Evolutionary conservation across 2,888 invertebrate genomes (phyloP).

Genomic region (Druceiella hillmani): DNA sequence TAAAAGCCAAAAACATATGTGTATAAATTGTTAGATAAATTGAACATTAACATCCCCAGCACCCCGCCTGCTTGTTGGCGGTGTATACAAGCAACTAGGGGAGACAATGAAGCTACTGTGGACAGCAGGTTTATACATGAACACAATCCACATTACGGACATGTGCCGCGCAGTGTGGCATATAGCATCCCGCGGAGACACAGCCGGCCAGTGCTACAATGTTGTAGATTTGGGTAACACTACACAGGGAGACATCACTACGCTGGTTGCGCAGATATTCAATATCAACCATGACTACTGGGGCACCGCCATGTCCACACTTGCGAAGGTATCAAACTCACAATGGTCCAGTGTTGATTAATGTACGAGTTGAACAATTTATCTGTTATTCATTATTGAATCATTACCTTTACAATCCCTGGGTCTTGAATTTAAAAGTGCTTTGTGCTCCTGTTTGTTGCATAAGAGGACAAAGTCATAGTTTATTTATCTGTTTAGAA

Average conservation of each 20-base stretch:
- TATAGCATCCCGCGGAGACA: slow-evolving; percentile 50
- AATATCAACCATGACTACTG: slow-evolving; percentile 83
- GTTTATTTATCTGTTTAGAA: no score
- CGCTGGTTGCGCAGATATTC: slow-evolving; percentile 76
- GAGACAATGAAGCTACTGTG: slow-evolving; percentile 91
- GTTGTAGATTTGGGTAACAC: slow-evolving; percentile 78
- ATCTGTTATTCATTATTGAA: no score
- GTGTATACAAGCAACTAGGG: slow-evolving; percentile 80
- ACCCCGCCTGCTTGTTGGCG: slow-evolving; percentile 80
- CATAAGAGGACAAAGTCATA: no score
- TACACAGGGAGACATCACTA: slow-evolving; percentile 79
- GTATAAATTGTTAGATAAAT: no score
- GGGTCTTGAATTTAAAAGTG: no score
- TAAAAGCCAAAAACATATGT: background rate
- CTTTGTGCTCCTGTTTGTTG: no score
- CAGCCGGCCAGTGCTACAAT: slow-evolving; percentile 65
- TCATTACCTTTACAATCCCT: no score
- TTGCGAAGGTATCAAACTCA: slow-evolving; percentile 80
- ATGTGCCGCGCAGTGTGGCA: slow-evolving; percentile 79
- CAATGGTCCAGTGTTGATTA: no score
- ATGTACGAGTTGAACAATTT: no score
- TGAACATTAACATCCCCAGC: slow-evolving; percentile 49
- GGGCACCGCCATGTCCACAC: slow-evolving; percentile 72
- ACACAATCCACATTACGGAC: slow-evolving; percentile 84
- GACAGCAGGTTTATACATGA: slow-evolving; percentile 77